phyloP scores from a whole-genome alignment of 2,888 invertebrate genomes.

The Sarcophaga subvicina region DNA sequence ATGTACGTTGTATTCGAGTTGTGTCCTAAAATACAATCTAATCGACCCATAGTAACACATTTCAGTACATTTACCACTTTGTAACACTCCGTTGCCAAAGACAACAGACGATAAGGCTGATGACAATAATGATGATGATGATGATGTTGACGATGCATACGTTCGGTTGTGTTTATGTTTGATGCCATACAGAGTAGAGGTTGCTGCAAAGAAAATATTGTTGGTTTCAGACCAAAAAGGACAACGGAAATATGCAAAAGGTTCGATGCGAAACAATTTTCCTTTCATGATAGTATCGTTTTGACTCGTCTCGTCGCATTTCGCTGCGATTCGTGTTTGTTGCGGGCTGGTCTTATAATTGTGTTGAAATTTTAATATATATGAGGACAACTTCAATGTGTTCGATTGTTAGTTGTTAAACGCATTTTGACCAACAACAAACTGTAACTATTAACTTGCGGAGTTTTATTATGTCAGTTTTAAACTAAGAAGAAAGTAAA shows the following conservation, averaged over 20 bases:
- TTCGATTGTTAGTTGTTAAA: slow-evolving; percentile 64
- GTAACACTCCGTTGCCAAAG: background rate
- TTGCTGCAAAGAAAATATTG: slow-evolving; percentile 43
- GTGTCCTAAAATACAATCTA: no score
- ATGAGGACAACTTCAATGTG: slow-evolving; percentile 58
- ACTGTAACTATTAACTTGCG: slow-evolving; percentile 30
- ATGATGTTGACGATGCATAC: background rate
- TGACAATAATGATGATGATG: background rate
- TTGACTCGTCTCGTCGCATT: background rate
- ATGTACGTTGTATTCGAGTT: background rate
- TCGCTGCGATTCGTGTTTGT: background rate
- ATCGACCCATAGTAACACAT: slow-evolving; percentile 17
- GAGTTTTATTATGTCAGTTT: slow-evolving; percentile 40
- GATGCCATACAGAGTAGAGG: slow-evolving; percentile 17
- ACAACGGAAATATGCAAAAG: slow-evolving; percentile 33
- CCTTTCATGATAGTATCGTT: slow-evolving; percentile 29
- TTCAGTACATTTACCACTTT: background rate
- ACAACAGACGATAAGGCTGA: background rate
- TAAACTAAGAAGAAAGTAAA: background rate
- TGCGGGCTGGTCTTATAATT: background rate
- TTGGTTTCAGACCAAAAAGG: slow-evolving; percentile 33
- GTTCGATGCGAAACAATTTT: slow-evolving; percentile 45
- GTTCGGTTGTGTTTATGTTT: slow-evolving; percentile 66
- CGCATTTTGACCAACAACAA: slow-evolving; percentile 59
- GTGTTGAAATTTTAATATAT: slow-evolving; percentile 36